A percentile compares a stretch with the other conserved stretches of the same genome.
Evolutionary conservation across 2,888 invertebrate species (phyloP).

Genomic region (Orchesella flavescens): DNA sequence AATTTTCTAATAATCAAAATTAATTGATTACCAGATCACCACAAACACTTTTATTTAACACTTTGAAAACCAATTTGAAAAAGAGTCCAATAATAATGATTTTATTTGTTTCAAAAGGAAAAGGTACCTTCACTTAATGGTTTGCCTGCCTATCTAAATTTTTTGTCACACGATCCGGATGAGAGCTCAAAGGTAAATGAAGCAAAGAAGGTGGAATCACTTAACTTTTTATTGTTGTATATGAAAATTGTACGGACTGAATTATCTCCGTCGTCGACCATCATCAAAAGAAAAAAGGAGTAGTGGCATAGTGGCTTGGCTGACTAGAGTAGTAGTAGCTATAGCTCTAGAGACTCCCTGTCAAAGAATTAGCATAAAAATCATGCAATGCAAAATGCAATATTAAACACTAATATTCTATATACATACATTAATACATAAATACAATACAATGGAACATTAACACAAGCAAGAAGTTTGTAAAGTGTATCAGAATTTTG

Average conservation of each 20-base stretch:
- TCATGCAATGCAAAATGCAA: conserved; percentile 9
- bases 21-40: conserved; percentile 3
- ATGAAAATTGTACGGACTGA: conserved; percentile 1
- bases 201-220: conserved; percentile 47
- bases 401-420: too few relatives aligned
- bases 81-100: too few relatives aligned
- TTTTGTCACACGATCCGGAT: conserved; percentile 60
- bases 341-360: conserved; percentile 8
- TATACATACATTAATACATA: too few relatives aligned
- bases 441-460: too few relatives aligned
- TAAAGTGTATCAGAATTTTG: too few relatives aligned
- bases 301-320: not conserved
- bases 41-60: conserved; percentile 27
- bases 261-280: too few relatives aligned
- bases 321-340: too few relatives aligned
- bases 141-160: not conserved
- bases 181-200: conserved; percentile 62
- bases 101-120: too few relatives aligned
- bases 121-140: too few relatives aligned
- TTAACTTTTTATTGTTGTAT: conserved; percentile 59
- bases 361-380: conserved; percentile 55
- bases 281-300: not conserved
- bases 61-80: too few relatives aligned
- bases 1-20: not conserved
- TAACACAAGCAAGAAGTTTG: too few relatives aligned